phyloP scores from a whole-genome alignment of 2,797 vertebrate genomes.

The Pachyuromys duprasi region DNA sequence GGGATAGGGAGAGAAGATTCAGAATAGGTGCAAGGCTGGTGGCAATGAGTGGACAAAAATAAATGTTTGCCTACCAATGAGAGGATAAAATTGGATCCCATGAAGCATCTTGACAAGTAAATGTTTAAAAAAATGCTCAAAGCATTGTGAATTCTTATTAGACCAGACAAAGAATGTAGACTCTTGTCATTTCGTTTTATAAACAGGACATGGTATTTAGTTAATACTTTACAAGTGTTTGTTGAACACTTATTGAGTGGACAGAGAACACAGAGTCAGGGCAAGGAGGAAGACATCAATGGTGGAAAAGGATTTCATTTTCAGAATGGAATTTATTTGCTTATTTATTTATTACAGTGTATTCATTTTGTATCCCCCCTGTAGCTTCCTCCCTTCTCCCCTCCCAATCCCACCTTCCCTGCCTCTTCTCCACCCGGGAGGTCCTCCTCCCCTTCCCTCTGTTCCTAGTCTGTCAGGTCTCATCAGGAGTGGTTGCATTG shows the following conservation, averaged over 20 bases:
- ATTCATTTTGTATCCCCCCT: too few relatives aligned
- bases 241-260: background rate
- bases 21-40: background rate
- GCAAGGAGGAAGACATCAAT: background rate
- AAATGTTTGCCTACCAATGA: background rate
- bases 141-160: background rate
- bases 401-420: too few relatives aligned
- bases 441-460: too few relatives aligned
- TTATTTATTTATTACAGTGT: too few relatives aligned
- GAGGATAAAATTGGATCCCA: background rate
- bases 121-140: slow-evolving; percentile 20
- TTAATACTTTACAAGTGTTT: slow-evolving; percentile 11
- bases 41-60: background rate
- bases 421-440: too few relatives aligned
- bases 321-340: slow-evolving; percentile 31
- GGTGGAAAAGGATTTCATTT: slow-evolving; percentile 7
- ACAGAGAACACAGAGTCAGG: background rate
- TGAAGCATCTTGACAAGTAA: slow-evolving; percentile 29
- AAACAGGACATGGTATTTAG: background rate
- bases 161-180: slow-evolving; percentile 8
- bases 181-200: slow-evolving; percentile 22
- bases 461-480: too few relatives aligned
- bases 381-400: too few relatives aligned
- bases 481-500: too few relatives aligned
- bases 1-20: background rate